phyloP scores from a whole-genome alignment of 2,888 invertebrate species.

The Kuschelorhynchus macadamiae region DNA sequence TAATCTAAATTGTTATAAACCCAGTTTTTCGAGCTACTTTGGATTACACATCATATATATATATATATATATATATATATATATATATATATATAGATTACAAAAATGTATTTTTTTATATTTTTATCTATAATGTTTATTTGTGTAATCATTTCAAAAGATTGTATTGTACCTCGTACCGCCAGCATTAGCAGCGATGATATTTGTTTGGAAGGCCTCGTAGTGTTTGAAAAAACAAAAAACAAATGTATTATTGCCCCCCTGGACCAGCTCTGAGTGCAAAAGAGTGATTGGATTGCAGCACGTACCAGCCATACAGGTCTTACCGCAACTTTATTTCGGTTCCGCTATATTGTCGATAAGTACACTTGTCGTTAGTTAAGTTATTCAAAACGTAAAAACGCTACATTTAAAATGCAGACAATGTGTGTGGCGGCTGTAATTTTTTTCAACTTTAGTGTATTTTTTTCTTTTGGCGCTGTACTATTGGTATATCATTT shows the following conservation, averaged over 20 bases:
- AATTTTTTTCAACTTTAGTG: constrained; percentile 27
- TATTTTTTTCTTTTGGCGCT: constrained; percentile 11
- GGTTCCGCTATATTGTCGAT: constrained; percentile 22
- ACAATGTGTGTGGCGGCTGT: constrained; percentile 77
- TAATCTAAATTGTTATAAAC: too few species aligned
- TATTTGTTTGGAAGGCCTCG: constrained; percentile 33
- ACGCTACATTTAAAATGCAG: constrained; percentile 70
- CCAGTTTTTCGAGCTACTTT: too few species aligned
- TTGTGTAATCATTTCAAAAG: too few species aligned
- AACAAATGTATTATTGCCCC: constrained; percentile 14
- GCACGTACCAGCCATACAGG: constrained; percentile 67
- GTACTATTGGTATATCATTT: constrained; percentile 6
- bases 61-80: too few species aligned
- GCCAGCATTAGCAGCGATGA: neutral
- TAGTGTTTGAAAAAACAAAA: too few species aligned
- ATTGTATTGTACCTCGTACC: too few species aligned
- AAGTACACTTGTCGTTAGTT: constrained; percentile 44
- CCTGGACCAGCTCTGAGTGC: constrained; percentile 68
- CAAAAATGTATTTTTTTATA: too few species aligned
- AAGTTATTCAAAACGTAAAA: constrained; percentile 49
- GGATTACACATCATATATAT: too few species aligned
- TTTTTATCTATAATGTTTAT: too few species aligned
- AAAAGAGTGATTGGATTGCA: constrained; percentile 64
- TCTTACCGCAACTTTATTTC: constrained; percentile 60
- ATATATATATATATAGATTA: too few species aligned